phyloP scores from a whole-genome alignment of 2,888 invertebrate genomes.

The Eupelmus urozonus region DNA sequence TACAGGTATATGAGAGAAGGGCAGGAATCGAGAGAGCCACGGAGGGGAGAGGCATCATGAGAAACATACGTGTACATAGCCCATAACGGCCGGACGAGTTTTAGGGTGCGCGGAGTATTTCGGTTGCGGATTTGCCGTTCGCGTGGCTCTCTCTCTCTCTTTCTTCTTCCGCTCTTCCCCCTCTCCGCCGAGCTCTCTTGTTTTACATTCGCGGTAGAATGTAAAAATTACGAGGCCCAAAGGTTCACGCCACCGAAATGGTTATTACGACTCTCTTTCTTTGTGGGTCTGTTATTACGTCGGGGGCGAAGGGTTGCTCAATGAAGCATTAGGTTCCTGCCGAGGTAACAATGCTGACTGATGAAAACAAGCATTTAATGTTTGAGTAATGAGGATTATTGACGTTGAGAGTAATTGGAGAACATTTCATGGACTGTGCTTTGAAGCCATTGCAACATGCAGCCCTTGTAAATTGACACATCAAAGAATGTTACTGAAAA shows the following conservation, averaged over 20 bases:
- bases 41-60: slow-evolving; percentile 19
- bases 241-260: slow-evolving; percentile 12
- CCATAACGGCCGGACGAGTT: slow-evolving; percentile 30
- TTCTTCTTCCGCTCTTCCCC: neutral
- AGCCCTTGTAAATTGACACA: too few species aligned
- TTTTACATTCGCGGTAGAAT: neutral
- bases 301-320: slow-evolving; percentile 12
- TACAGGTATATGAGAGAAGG: neutral
- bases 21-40: slow-evolving; percentile 8
- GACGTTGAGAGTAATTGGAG: too few species aligned
- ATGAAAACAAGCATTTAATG: neutral
- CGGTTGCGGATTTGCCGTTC: slow-evolving; percentile 1
- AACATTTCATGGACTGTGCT: too few species aligned
- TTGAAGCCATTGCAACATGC: too few species aligned
- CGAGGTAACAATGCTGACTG: neutral
- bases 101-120: neutral
- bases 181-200: neutral
- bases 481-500: too few species aligned
- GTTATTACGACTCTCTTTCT: slow-evolving; percentile 21
- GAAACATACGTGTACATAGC: slow-evolving; percentile 6
- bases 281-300: slow-evolving; percentile 30
- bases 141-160: slow-evolving; percentile 2
- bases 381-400: too few species aligned
- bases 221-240: neutral
- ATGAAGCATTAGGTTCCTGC: neutral